Evolutionary conservation across 1,140 invertebrate genomes (phyloP), one percentile per base, ranked within the genome.

Genomic region (Achatina immaculata): DNA sequence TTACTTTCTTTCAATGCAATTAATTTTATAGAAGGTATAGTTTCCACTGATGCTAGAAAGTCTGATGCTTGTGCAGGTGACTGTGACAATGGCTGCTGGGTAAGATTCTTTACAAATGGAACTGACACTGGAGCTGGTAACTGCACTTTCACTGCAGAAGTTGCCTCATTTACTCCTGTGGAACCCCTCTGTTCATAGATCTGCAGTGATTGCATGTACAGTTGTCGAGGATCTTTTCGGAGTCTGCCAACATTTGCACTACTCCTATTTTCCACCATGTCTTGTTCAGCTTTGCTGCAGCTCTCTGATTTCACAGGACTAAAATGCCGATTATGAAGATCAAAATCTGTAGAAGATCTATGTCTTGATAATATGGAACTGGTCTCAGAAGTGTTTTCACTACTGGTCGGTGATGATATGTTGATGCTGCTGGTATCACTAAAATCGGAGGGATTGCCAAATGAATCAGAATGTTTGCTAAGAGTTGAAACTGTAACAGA

Each of bases 391-490:
- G n/a, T 31, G 58, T 2, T 55, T 14, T 43, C 42, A 78, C 58
- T 42, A 28, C 42, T 58, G 4, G 62, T 78, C n/a, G 14, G 6
- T 1, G 74, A 65, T 58, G 55, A 62, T 11, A 65, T 31, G 9
- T 28, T 65, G 4, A 38, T 34, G 6, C 36, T 77, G 31, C 55
- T 65, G 19, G 28, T 14, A 34, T 76, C 45, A 28, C 45, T 76
- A 43, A 58, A 21, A 58, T 76, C 73, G 7, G 73, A 75, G 7
- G 14, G 19, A 21, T 28, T 2, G 0, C 43, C 34, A 58, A 43
- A 62, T 11, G 51, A 77, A 38, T 43, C 40, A 3, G 76, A 78
- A 48, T 66, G 76, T 43, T 51, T 40, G 1, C n/a, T 16, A 62
- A 9, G 58, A 31, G 58, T 28, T 62, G 58, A 62, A 62, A 31